phyloP scores from a whole-genome alignment of 2,797 vertebrate genomes.

The Argya squamiceps region DNA sequence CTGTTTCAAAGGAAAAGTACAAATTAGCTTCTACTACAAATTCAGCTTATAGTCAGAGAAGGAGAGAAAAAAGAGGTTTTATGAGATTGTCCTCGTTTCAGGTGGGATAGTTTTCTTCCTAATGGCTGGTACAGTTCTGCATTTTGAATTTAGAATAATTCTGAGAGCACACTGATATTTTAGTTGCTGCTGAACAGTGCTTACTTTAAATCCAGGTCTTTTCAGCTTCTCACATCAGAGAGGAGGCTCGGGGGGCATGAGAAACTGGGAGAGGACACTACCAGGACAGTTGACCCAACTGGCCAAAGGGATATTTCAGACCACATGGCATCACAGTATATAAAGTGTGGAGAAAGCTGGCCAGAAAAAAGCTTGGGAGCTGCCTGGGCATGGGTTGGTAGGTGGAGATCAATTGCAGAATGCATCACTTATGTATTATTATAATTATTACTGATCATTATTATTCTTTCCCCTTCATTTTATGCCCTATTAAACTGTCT shows the following conservation, averaged over 20 bases:
- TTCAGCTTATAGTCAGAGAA: background rate
- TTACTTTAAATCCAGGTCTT: background rate
- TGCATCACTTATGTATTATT: background rate
- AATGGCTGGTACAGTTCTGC: background rate
- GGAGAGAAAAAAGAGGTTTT: background rate
- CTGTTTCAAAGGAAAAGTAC: background rate
- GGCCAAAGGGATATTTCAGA: background rate
- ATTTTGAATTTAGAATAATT: background rate
- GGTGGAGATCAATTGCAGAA: background rate
- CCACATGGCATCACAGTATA: background rate
- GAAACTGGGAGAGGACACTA: background rate
- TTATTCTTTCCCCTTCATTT: background rate
- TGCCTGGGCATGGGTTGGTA: background rate
- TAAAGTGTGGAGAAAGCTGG: background rate
- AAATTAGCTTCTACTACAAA: background rate
- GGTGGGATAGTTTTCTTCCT: background rate
- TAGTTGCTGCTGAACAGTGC: background rate
- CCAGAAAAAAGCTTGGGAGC: background rate
- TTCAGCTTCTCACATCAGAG: background rate
- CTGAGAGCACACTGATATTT: background rate
- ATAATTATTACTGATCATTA: background rate
- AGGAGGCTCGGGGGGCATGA: background rate
- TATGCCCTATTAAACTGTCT: background rate
- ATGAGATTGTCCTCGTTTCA: background rate
- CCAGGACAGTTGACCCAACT: background rate